Evolutionary conservation across 2,888 invertebrate species (phyloP).

Genomic region (Drosophila neotestacea): DNA sequence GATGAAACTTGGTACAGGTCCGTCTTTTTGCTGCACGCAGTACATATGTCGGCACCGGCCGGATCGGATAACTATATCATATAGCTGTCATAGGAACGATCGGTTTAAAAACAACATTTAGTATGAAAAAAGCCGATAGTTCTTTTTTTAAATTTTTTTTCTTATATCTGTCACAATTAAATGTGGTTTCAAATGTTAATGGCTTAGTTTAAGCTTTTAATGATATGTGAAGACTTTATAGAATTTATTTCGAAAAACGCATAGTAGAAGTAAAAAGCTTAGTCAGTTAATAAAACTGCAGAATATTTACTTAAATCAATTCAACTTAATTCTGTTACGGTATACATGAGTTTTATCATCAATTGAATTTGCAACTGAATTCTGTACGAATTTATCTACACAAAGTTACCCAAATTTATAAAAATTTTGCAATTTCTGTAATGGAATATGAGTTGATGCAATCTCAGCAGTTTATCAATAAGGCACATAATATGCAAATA

Average conservation of each 20-base stretch:
- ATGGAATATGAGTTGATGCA: conserved; percentile 40
- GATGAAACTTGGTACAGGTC: no score
- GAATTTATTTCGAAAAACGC: background rate
- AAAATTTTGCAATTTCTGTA: conserved; percentile 10
- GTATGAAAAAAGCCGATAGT: no score
- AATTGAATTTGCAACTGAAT: conserved; percentile 9
- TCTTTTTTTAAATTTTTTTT: no score
- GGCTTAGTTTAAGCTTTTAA: conserved; percentile 19
- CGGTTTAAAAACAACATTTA: no score
- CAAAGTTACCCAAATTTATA: conserved; percentile 27
- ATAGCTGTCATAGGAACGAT: no score
- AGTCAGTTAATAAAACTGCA: background rate
- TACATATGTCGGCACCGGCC: no score
- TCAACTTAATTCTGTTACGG: background rate
- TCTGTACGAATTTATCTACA: conserved; percentile 24
- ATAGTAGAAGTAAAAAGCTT: background rate
- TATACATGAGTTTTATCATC: background rate
- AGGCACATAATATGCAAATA: conserved; percentile 60
- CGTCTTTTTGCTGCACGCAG: no score
- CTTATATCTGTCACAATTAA: conserved; percentile 24
- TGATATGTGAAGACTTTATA: background rate
- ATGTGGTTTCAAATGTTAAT: conserved; percentile 14
- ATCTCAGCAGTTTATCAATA: conserved; percentile 52
- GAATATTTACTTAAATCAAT: conserved; percentile 2
- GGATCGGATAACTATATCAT: no score